These are phyloP conservation scores for Halictus rubicundus DNA, from an alignment of 1,140 invertebrate species.

Conservation along the genomic window DNA sequence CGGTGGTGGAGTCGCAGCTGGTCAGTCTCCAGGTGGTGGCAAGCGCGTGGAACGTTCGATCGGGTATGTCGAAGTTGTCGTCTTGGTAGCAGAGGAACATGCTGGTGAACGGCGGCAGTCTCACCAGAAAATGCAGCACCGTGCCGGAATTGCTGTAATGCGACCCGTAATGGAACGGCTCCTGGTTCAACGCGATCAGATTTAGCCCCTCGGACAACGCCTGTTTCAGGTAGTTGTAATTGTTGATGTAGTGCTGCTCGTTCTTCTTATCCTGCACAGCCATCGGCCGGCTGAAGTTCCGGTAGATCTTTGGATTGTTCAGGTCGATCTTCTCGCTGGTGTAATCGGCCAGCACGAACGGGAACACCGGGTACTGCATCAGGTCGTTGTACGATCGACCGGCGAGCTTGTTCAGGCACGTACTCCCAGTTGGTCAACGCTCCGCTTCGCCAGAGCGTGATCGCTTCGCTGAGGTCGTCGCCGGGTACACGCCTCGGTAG, in stretches of 20 bases:
- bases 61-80: conserved; percentile 96
- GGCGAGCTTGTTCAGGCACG: conserved; percentile 91
- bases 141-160: conserved; percentile 98
- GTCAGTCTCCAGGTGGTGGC: conserved; percentile 94
- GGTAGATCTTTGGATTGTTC: conserved; percentile 84
- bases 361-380: conserved; percentile 97
- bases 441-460: conserved; percentile 89
- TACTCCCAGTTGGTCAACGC: conserved; percentile 96
- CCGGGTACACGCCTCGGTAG: conserved; percentile 81
- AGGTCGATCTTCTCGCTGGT: conserved; percentile 87
- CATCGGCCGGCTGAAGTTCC: conserved; percentile 93
- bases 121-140: conserved; percentile 95
- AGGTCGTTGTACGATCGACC: conserved; percentile 97
- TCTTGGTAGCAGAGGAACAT: conserved; percentile 97
- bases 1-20: conserved; percentile 94
- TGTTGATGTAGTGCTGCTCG: conserved; percentile 92
- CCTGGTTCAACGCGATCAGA: conserved; percentile 80
- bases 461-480: conserved; percentile 82
- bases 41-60: conserved; percentile 95
- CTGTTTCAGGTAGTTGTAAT: conserved; percentile 89
- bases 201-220: conserved; percentile 83
- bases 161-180: conserved; percentile 96
- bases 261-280: conserved; percentile 93
- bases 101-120: conserved; percentile 95
- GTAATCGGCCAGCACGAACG: conserved; percentile 94